Conservation (phyloP, 2,888 invertebrate genomes). For the Perizoma affinitatum region DNA sequence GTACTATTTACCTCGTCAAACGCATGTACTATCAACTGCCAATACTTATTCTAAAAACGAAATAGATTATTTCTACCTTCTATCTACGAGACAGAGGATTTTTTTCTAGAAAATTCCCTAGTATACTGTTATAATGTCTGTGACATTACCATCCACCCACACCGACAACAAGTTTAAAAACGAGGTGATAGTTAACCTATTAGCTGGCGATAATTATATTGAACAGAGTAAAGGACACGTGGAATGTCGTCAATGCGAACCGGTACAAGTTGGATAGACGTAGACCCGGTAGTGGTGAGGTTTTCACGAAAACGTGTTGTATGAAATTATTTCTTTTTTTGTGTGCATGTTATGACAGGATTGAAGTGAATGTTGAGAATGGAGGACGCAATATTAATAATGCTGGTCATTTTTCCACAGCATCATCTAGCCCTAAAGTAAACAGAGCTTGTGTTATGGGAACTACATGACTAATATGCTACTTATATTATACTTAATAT, state of each 20-base stretch:
- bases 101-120: not conserved
- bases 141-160: not conserved
- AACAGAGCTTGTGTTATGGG: no score
- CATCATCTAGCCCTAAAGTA: no score
- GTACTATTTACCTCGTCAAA: no score
- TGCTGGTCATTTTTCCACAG: no score
- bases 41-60: no score
- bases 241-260: conserved; percentile 63
- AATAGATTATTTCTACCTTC: not conserved
- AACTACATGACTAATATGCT: no score
- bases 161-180: not conserved
- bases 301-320: conserved; percentile 12
- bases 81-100: not conserved
- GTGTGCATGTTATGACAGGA: no score
- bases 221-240: conserved; percentile 33
- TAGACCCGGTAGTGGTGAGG: conserved; percentile 39
- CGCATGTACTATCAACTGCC: no score
- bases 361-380: not conserved
- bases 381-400: not conserved
- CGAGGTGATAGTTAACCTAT: conserved; percentile 24
- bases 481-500: no score
- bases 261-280: conserved; percentile 34
- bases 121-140: no score
- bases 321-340: no score
- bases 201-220: conserved; percentile 17